phyloP scores from a whole-genome alignment of 2,797 vertebrate species.

The Cheirogaleus major region DNA sequence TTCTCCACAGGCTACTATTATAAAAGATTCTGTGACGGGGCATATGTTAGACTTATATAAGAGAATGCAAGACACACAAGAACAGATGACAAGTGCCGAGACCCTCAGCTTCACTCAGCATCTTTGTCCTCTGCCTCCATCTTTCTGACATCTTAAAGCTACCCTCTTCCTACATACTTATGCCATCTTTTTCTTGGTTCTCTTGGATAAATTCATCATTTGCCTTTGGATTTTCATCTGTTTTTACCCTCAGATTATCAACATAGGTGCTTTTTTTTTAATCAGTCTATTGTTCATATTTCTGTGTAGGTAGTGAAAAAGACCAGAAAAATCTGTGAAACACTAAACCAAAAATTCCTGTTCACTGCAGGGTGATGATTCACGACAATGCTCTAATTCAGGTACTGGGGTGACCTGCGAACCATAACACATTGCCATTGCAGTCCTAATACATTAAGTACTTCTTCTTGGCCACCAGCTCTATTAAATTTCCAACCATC shows the following conservation, averaged over 20 bases:
- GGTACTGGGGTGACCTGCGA: not conserved
- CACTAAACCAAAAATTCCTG: not conserved
- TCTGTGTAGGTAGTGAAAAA: not conserved
- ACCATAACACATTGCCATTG: not conserved
- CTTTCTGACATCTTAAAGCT: not conserved
- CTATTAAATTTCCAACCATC: not conserved
- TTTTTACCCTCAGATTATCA: not conserved
- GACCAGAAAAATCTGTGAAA: not conserved
- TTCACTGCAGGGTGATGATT: not conserved
- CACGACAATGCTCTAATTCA: not conserved
- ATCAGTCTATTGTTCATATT: not conserved
- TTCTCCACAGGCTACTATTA: not conserved
- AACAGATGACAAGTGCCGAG: too few species aligned
- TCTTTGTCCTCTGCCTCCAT: not conserved
- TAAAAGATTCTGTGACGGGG: not conserved
- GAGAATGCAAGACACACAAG: not conserved
- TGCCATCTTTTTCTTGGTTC: not conserved
- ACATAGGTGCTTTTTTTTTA: not conserved
- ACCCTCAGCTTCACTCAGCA: not conserved
- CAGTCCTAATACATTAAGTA: not conserved
- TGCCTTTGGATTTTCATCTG: conserved; percentile 1
- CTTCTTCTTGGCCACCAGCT: not conserved
- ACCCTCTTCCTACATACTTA: not conserved
- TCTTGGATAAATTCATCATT: not conserved
- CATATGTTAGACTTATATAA: not conserved